Evolutionary conservation across 2,888 invertebrate species (phyloP).

Genomic region (Allacma fusca): DNA sequence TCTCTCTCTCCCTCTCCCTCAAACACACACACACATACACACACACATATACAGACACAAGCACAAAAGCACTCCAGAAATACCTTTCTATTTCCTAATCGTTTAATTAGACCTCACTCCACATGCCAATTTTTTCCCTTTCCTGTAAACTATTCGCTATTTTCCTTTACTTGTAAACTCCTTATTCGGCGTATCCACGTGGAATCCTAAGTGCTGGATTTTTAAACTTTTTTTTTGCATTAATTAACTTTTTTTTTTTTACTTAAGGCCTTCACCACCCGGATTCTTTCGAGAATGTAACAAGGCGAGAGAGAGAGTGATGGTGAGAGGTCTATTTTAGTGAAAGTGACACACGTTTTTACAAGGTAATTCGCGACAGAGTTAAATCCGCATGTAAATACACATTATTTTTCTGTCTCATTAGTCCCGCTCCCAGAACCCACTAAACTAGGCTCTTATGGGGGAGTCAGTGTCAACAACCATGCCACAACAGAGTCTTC

Average conservation of each 20-base stretch:
- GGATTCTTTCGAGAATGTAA: background rate
- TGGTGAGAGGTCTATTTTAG: background rate
- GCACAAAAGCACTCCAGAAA: background rate
- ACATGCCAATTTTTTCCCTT: constrained; percentile 7
- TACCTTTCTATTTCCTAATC: background rate
- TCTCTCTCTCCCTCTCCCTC: background rate
- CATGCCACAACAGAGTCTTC: too few relatives aligned
- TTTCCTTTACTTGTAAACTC: background rate
- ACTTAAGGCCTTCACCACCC: too few relatives aligned
- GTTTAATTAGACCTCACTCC: background rate
- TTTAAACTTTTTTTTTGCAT: background rate
- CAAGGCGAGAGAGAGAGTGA: too few relatives aligned
- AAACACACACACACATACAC: background rate
- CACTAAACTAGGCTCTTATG: too few relatives aligned
- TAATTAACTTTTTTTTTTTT: background rate
- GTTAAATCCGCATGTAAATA: constrained; percentile 5
- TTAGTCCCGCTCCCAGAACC: background rate
- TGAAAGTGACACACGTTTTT: background rate
- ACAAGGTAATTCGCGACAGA: background rate
- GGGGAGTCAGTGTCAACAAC: too few relatives aligned
- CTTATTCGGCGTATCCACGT: background rate
- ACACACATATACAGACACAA: background rate
- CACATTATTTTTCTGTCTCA: constrained; percentile 23
- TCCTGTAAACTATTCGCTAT: background rate
- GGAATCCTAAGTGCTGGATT: background rate